Evolutionary conservation across 2,888 invertebrate species (phyloP).

Genomic region (Metalampra italica): DNA sequence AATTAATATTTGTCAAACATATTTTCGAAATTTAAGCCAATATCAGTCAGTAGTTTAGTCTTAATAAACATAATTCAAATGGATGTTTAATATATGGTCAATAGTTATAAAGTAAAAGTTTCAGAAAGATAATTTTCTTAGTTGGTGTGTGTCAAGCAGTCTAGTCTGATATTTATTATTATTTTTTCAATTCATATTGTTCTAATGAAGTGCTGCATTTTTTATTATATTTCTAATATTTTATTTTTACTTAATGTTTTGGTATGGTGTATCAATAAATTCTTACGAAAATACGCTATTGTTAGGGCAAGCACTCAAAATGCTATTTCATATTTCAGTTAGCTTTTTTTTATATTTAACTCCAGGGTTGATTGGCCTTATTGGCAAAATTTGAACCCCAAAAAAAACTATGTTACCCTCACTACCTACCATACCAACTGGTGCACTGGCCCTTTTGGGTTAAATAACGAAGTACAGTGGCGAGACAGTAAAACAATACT

Average conservation of each 20-base stretch:
- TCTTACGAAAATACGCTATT: too few species aligned
- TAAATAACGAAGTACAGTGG: too few species aligned
- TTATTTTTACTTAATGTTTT: too few species aligned
- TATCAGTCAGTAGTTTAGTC: neutral
- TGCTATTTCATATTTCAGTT: too few species aligned
- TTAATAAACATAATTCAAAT: neutral
- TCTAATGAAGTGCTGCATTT: neutral
- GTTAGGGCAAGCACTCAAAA: too few species aligned
- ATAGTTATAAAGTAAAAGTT: neutral
- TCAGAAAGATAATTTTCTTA: constrained; percentile 2
- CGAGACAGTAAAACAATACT: too few species aligned
- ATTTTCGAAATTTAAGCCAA: neutral
- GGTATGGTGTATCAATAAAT: neutral
- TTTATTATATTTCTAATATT: neutral
- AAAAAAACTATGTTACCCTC: too few species aligned
- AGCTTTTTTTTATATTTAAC: too few species aligned
- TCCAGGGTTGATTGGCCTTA: too few species aligned
- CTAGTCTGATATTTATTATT: constrained; percentile 32
- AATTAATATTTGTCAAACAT: constrained; percentile 1
- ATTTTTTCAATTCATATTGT: constrained; percentile 16
- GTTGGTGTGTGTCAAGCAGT: constrained; percentile 22
- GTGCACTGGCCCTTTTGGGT: too few species aligned
- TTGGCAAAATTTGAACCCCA: too few species aligned
- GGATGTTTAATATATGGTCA: neutral
- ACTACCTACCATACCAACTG: too few species aligned